Evolutionary conservation across 2,113 vertebrate species (phyloP).

Genomic region (Abramis brama): DNA sequence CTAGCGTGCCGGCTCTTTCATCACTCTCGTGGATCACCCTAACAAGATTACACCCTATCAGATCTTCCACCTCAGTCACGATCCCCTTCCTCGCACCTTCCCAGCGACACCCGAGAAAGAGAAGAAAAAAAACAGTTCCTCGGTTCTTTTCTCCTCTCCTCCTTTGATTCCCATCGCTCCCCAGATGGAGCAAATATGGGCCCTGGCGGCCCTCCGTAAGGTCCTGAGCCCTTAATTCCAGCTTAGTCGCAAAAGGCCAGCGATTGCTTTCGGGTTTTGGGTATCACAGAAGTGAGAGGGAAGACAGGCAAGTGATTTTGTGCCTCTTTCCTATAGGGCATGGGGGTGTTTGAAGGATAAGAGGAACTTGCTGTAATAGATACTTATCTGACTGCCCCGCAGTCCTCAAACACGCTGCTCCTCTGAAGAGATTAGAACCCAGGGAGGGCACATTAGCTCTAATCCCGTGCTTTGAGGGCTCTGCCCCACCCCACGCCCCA

Average conservation of each 20-base stretch:
- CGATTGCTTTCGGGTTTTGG: slow-evolving; percentile 75
- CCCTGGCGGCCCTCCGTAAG: slow-evolving; percentile 71
- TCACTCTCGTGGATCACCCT: slow-evolving; percentile 57
- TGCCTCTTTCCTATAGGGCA: slow-evolving; percentile 74
- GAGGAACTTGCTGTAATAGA: slow-evolving; percentile 84
- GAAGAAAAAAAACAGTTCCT: background rate
- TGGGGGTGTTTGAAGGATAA: slow-evolving; percentile 71
- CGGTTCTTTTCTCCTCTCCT: slow-evolving; percentile 46
- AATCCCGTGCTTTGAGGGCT: slow-evolving; percentile 83
- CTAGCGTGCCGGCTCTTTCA: slow-evolving; percentile 45
- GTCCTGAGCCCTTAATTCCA: slow-evolving; percentile 80
- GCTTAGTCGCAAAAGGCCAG: slow-evolving; percentile 79
- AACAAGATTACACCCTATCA: slow-evolving; percentile 69
- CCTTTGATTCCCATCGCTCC: slow-evolving; percentile 66
- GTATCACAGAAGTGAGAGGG: slow-evolving; percentile 76
- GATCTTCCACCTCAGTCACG: slow-evolving; percentile 53
- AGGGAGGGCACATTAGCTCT: slow-evolving; percentile 86
- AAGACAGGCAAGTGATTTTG: slow-evolving; percentile 76
- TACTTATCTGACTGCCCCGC: slow-evolving; percentile 83
- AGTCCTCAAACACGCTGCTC: slow-evolving; percentile 83
- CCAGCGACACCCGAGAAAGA: background rate
- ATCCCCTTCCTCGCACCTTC: slow-evolving; percentile 27
- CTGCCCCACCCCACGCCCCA: slow-evolving; percentile 67
- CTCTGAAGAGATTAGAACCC: slow-evolving; percentile 86
- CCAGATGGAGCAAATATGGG: slow-evolving; percentile 84